A percentile compares a stretch with the other conserved stretches of the same genome.
These are phyloP conservation scores for Ambastaia sidthimunki DNA, from an alignment of 2,797 vertebrate genomes.

Conservation along the genomic window DNA sequence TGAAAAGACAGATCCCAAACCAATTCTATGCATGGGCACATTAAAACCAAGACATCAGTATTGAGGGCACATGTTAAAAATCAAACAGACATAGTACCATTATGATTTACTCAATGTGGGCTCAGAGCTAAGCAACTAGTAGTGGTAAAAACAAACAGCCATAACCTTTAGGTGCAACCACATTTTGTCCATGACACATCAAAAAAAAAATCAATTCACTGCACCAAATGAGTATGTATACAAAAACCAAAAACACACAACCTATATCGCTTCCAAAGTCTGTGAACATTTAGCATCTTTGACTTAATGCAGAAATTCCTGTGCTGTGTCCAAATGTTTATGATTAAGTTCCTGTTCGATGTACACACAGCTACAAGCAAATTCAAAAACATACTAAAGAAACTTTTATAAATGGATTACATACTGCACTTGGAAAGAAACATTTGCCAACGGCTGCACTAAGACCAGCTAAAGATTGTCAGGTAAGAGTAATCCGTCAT, in stretches of 20 bases:
- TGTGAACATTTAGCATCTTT: conserved; percentile 74
- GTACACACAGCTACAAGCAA: conserved; percentile 58
- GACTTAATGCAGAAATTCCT: conserved; percentile 70
- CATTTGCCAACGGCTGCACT: conserved; percentile 68
- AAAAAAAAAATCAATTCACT: conserved; percentile 77
- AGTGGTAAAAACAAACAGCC: conserved; percentile 27
- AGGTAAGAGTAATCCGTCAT: conserved; percentile 68
- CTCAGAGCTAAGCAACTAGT: conserved; percentile 18
- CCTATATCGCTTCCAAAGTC: conserved; percentile 75
- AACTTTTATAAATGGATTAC: conserved; percentile 47
- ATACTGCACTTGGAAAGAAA: conserved; percentile 42
- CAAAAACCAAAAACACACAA: conserved; percentile 67
- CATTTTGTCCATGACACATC: conserved; percentile 64
- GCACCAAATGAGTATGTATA: conserved; percentile 71
- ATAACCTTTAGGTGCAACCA: conserved; percentile 62
- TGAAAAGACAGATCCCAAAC: conserved; percentile 80
- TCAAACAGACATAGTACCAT: conserved; percentile 59
- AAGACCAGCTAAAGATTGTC: conserved; percentile 75
- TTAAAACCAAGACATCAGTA: conserved; percentile 61
- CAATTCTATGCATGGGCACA: conserved; percentile 73
- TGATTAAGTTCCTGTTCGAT: conserved; percentile 32
- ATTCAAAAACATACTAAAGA: conserved; percentile 51
- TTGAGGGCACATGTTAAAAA: conserved; percentile 54
- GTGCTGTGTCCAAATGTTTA: conserved; percentile 67
- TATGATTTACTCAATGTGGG: conserved; percentile 40